Evolutionary conservation across 92 coral and sea anemone genomes (phyloP).

Genomic region (Hydrozoanthus gracilis): DNA sequence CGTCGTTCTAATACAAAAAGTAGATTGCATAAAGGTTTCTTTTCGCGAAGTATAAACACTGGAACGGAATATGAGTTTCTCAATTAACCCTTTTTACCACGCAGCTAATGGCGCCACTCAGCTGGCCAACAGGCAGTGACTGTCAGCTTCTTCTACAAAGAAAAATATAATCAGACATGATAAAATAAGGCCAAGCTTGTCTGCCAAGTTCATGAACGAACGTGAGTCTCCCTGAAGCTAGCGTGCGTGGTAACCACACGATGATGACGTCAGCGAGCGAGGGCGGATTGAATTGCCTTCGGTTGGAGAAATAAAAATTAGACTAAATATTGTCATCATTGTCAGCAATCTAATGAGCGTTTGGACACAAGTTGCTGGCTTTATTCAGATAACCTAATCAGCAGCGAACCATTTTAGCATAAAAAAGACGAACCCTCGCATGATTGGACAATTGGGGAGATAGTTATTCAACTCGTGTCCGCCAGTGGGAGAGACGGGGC

Average conservation of each 20-base stretch:
- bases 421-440: too few relatives aligned
- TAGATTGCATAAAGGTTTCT: too few relatives aligned
- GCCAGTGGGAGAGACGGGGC: too few relatives aligned
- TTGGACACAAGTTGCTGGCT: background rate
- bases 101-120: too few relatives aligned
- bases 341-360: background rate
- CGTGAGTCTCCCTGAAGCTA: background rate
- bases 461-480: too few relatives aligned
- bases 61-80: too few relatives aligned
- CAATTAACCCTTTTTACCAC: too few relatives aligned
- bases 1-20: too few relatives aligned
- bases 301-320: background rate
- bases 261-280: background rate
- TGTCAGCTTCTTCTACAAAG: background rate
- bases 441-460: too few relatives aligned
- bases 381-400: too few relatives aligned
- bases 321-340: background rate
- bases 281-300: slow-evolving; percentile 1
- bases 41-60: too few relatives aligned
- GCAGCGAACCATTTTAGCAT: too few relatives aligned
- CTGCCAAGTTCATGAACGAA: background rate
- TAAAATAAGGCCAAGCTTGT: background rate
- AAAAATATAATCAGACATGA: background rate
- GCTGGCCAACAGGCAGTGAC: background rate
- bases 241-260: background rate